A percentile compares a stretch with the other conserved stretches of the same genome.
Conservation (phyloP, 2,797 vertebrate genomes). For the Chaenodraco wilsoni region DNA sequence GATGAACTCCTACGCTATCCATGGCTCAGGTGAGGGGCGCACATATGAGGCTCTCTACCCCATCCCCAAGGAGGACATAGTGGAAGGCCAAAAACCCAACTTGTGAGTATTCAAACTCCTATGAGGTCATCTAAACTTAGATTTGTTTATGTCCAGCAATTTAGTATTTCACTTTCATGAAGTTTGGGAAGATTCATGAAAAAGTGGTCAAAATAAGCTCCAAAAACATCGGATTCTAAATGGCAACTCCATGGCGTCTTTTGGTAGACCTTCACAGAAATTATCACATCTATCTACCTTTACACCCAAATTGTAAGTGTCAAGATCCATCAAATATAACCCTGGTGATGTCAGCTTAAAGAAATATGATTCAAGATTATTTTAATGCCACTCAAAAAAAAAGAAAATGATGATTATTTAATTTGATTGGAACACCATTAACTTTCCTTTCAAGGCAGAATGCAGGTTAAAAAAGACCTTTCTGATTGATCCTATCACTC, state of each 20-base stretch:
- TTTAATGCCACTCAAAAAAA: too few relatives aligned
- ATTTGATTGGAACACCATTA: too few relatives aligned
- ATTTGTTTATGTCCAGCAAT: neutral
- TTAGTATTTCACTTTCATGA: neutral
- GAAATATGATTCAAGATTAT: too few relatives aligned
- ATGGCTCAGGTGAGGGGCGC: constrained; percentile 76
- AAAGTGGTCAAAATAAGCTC: too few relatives aligned
- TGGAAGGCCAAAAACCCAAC: constrained; percentile 75
- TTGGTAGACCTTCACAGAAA: neutral
- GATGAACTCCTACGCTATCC: constrained; percentile 84
- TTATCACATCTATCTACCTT: neutral
- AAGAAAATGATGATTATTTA: too few relatives aligned
- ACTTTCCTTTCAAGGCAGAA: too few relatives aligned
- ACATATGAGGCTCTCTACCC: constrained; percentile 81
- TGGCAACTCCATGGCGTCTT: neutral
- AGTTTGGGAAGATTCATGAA: neutral
- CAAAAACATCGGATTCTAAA: neutral
- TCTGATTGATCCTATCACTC: too few relatives aligned
- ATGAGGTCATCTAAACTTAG: neutral
- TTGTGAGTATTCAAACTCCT: constrained; percentile 76
- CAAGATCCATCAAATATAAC: neutral
- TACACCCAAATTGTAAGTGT: neutral
- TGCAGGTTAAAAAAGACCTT: too few relatives aligned
- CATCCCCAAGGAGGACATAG: constrained; percentile 73
- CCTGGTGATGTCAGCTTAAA: neutral